Evolutionary conservation across 2,888 invertebrate genomes (phyloP).

Genomic region (Villa cingulata): DNA sequence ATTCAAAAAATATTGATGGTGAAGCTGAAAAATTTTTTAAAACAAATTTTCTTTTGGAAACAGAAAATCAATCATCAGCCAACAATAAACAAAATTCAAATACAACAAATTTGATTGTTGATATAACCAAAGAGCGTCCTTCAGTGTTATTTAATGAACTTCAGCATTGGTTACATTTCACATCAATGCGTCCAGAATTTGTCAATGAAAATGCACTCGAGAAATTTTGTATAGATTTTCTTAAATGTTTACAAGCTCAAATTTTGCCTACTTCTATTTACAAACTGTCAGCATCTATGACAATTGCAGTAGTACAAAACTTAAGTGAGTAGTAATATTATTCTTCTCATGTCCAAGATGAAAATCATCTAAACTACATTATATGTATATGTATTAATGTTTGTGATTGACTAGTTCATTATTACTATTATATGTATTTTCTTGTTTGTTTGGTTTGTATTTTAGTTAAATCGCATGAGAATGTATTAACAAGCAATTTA

Average conservation of each 20-base stretch:
- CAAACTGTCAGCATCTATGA: slow-evolving; percentile 21
- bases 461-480: slow-evolving; percentile 17
- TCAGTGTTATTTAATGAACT: slow-evolving; percentile 26
- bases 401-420: neutral
- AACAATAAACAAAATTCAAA: neutral
- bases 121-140: slow-evolving; percentile 13
- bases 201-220: slow-evolving; percentile 18
- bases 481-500: slow-evolving; percentile 18
- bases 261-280: slow-evolving; percentile 24
- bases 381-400: neutral
- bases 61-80: neutral
- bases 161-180: slow-evolving; percentile 28
- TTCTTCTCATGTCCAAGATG: too few species aligned
- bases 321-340: slow-evolving; percentile 19
- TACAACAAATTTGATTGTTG: slow-evolving; percentile 18
- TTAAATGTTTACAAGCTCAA: slow-evolving; percentile 17
- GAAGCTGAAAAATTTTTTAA: slow-evolving; percentile 20
- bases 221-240: slow-evolving; percentile 17
- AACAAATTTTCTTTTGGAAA: slow-evolving; percentile 5
- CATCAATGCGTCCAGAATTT: slow-evolving; percentile 21
- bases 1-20: slow-evolving; percentile 29
- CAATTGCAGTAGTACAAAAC: slow-evolving; percentile 27
- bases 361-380: too few species aligned
- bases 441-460: neutral
- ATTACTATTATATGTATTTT: neutral